These are phyloP conservation scores for Nezara viridula DNA, from an alignment of 2,888 invertebrate genomes.

Conservation along the genomic window DNA sequence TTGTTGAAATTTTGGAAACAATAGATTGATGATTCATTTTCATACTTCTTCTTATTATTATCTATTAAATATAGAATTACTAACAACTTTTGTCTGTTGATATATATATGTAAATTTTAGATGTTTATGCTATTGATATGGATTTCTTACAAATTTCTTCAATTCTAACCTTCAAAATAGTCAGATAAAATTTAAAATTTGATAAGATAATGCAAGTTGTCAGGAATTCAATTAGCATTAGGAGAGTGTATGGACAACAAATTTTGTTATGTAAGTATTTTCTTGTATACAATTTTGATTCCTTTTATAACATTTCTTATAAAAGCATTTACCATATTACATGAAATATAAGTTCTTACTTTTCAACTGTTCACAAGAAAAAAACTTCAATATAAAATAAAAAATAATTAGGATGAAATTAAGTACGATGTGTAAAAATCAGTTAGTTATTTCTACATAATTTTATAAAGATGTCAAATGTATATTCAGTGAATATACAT, in stretches of 20 bases:
- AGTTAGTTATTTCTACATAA: too few relatives aligned
- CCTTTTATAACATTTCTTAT: not conserved
- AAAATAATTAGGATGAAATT: too few relatives aligned
- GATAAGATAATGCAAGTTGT: conserved; percentile 14
- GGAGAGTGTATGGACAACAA: not conserved
- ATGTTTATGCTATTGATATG: not conserved
- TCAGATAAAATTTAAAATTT: not conserved
- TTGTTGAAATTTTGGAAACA: not conserved
- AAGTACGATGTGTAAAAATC: too few relatives aligned
- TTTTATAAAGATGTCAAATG: too few relatives aligned
- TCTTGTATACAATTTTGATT: not conserved
- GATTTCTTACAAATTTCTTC: not conserved
- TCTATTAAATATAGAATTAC: not conserved
- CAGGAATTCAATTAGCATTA: not conserved
- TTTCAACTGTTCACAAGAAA: too few relatives aligned
- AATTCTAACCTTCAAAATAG: not conserved
- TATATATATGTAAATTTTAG: not conserved
- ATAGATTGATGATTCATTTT: not conserved
- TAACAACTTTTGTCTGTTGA: not conserved
- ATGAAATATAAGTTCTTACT: too few relatives aligned
- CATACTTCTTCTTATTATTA: not conserved
- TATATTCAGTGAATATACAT: too few relatives aligned
- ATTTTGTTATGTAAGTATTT: not conserved
- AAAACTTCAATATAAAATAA: too few relatives aligned
- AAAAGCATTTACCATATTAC: too few relatives aligned